Evolutionary conservation across 2,888 invertebrate species (phyloP).

Genomic region (Drosophila hamatofila): DNA sequence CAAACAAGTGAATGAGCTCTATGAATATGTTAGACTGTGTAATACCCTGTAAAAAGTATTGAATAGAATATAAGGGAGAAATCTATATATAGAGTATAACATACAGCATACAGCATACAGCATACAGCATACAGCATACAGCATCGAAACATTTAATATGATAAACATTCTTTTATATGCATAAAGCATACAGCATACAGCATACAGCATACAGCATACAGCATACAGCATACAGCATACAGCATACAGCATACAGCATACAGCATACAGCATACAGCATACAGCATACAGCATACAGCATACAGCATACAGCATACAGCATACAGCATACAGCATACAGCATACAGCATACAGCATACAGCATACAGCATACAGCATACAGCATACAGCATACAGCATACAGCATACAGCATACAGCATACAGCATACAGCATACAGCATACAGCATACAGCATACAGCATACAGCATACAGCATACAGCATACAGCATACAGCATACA

Average conservation of each 20-base stretch:
- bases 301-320: constrained; percentile 11
- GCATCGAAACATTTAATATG: no score
- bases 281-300: constrained; percentile 11
- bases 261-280: constrained; percentile 13
- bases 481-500: constrained; percentile 14
- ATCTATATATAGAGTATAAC: background rate
- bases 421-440: constrained; percentile 9
- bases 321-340: constrained; percentile 12
- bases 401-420: constrained; percentile 13
- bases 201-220: constrained; percentile 3
- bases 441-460: constrained; percentile 12
- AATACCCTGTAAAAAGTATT: constrained; percentile 5
- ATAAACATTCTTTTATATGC: no score
- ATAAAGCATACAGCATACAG: constrained; percentile 2
- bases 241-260: constrained; percentile 7
- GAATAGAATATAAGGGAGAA: no score
- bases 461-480: constrained; percentile 12
- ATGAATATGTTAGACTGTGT: background rate
- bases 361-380: constrained; percentile 10
- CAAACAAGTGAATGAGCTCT: constrained; percentile 4
- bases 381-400: constrained; percentile 13
- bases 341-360: constrained; percentile 13
- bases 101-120: constrained; percentile 3
- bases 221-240: background rate
- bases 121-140: background rate